Conservation (phyloP, 35 echinoderm and acorn worm genomes). For the Heliocidaris tuberculata region DNA sequence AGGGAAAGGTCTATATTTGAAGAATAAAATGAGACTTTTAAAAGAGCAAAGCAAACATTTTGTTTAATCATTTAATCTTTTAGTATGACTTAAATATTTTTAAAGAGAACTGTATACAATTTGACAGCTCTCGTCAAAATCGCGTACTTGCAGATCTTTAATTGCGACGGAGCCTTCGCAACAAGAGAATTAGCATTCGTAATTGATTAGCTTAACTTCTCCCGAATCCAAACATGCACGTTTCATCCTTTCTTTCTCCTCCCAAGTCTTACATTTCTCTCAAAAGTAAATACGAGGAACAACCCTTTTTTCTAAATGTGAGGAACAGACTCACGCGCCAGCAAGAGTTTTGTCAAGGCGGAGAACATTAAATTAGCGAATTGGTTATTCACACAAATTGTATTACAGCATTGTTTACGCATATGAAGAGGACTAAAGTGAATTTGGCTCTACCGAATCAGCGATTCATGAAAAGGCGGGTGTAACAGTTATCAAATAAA, state of each 20-base stretch:
- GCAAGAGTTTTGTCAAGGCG: slow-evolving; percentile 16
- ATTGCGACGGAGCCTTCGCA: background rate
- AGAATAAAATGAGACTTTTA: no score
- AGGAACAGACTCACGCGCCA: background rate
- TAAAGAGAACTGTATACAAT: background rate
- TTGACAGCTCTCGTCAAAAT: slow-evolving; percentile 2
- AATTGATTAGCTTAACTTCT: slow-evolving; percentile 34
- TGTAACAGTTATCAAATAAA: slow-evolving; percentile 51
- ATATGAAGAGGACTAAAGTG: slow-evolving; percentile 28
- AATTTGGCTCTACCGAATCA: slow-evolving; percentile 31
- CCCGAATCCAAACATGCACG: background rate
- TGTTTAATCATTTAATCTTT: no score
- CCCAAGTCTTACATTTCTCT: background rate
- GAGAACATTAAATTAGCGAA: slow-evolving; percentile 52
- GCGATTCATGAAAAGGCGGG: background rate
- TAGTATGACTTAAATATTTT: background rate
- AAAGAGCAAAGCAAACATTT: no score
- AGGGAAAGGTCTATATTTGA: background rate
- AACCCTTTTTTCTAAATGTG: background rate
- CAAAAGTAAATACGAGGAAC: background rate
- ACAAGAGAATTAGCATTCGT: slow-evolving; percentile 21
- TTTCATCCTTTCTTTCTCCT: background rate
- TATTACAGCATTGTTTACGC: slow-evolving; percentile 53
- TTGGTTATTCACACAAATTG: slow-evolving; percentile 49
- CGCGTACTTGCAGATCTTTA: background rate